Evolutionary conservation across 2,113 vertebrate species (phyloP), one percentile per base, ranked within the genome.

Genomic region (Semicossyphus pulcher): DNA sequence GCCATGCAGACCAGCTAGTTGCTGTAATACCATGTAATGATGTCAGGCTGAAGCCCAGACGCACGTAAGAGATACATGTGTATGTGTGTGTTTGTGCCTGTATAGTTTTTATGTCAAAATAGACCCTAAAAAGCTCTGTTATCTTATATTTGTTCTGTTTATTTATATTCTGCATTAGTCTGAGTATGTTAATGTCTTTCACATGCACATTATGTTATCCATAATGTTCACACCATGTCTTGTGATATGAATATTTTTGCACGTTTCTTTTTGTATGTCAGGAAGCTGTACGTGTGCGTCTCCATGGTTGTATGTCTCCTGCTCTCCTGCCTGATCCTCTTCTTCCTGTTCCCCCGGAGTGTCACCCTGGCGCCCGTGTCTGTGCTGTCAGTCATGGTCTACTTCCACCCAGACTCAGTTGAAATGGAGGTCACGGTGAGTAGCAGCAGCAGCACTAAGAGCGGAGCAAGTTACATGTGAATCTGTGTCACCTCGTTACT

Each of bases 21-120:
- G 98, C 98, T 9, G 93, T 99, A 48, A 99, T 99, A 84, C 96
- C 97, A 2, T 99, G 98, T 72, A 98, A 95, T 59, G 97, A 99
- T 78, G 95, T 97, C 66, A 94, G 98, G 76, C 92, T 99, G 85
- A 95, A 93, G 61, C 98, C 98, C 60, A 95, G 95, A 84, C 95
- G 94, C 94, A 99, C 98, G 97, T 99, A 95, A 96, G 98, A 44
- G 39, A 36, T 12, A 14, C 0, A 18, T 37, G 2, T 42, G 4
- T 11, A 2, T 28, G 7, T 0, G 10, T 20, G 10, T 25, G 21
- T 18, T n/a, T n/a, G n/a, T n/a, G n/a, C 48, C 3, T 52, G 9
- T 31, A n/a, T 51, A 10, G 14, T 28, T 29, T 2, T 11, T 11
- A 36, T 36, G 6, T 7, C 32, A 36, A 36, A 36, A 9, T 9